These are phyloP conservation scores for Musca vetustissima DNA, from an alignment of 1,140 invertebrate genomes.

Conservation along the genomic window DNA sequence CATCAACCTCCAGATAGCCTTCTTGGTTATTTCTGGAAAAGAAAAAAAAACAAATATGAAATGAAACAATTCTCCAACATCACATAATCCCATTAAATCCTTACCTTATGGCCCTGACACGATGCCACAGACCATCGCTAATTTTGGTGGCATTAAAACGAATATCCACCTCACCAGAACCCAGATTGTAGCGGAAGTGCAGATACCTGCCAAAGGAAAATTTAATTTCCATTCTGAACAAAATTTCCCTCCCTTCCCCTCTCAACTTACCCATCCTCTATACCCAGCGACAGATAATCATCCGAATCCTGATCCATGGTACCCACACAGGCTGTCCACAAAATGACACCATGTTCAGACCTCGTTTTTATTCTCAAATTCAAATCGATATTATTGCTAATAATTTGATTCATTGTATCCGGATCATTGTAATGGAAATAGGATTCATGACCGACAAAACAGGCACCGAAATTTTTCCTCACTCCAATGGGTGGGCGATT, in stretches of 20 bases:
- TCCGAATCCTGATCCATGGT: constrained; percentile 68
- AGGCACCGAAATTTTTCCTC: constrained; percentile 57
- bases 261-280: constrained; percentile 71
- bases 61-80: no score
- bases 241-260: not conserved
- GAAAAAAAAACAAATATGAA: not conserved
- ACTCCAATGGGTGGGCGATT: constrained; percentile 41
- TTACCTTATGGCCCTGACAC: constrained; percentile 83
- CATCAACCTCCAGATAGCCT: constrained; percentile 83
- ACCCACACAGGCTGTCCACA: constrained; percentile 83
- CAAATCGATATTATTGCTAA: constrained; percentile 55
- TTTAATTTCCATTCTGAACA: no score
- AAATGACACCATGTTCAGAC: constrained; percentile 69
- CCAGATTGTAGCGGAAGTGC: constrained; percentile 67
- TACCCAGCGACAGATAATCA: constrained; percentile 80
- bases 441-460: constrained; percentile 70
- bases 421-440: constrained; percentile 70
- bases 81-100: no score
- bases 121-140: constrained; percentile 91
- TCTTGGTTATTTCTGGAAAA: constrained; percentile 76
- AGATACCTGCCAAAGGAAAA: constrained; percentile 57
- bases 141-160: constrained; percentile 84
- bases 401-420: constrained; percentile 67
- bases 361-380: constrained; percentile 54
- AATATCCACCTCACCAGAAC: constrained; percentile 77